Evolutionary conservation across 2,113 vertebrate genomes (phyloP).

Genomic region (Coreoperca whiteheadi): DNA sequence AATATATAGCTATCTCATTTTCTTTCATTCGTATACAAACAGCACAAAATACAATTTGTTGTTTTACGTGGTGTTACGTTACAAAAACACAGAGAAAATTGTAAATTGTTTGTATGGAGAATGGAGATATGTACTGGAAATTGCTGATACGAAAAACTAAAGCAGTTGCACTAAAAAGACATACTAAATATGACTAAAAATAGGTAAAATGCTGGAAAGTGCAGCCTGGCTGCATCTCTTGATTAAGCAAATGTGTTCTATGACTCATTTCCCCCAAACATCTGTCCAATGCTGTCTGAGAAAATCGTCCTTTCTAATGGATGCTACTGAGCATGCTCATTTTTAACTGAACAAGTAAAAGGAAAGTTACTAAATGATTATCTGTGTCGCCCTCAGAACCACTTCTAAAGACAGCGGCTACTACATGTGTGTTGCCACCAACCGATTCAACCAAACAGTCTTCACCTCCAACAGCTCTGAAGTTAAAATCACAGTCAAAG

Average conservation of each 20-base stretch:
- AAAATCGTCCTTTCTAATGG: not conserved
- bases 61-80: not conserved
- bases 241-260: not conserved
- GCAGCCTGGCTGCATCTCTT: not conserved
- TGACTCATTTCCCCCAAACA: conserved; percentile 6
- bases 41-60: not conserved
- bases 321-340: not conserved
- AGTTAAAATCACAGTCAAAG: conserved; percentile 73
- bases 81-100: not conserved
- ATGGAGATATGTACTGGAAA: not conserved
- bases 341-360: not conserved
- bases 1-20: too few species aligned
- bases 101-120: too few species aligned
- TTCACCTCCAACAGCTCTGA: conserved; percentile 42
- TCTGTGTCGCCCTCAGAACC: conserved; percentile 49
- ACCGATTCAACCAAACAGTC: conserved; percentile 45
- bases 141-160: not conserved
- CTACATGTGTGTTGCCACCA: conserved; percentile 73
- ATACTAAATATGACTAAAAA: not conserved
- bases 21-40: not conserved
- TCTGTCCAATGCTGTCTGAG: not conserved
- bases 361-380: not conserved
- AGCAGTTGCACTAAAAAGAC: not conserved
- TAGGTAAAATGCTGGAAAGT: not conserved
- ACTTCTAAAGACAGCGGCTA: conserved; percentile 63